phyloP scores from a whole-genome alignment of 2,113 vertebrate genomes.

The Labrus mixtus region DNA sequence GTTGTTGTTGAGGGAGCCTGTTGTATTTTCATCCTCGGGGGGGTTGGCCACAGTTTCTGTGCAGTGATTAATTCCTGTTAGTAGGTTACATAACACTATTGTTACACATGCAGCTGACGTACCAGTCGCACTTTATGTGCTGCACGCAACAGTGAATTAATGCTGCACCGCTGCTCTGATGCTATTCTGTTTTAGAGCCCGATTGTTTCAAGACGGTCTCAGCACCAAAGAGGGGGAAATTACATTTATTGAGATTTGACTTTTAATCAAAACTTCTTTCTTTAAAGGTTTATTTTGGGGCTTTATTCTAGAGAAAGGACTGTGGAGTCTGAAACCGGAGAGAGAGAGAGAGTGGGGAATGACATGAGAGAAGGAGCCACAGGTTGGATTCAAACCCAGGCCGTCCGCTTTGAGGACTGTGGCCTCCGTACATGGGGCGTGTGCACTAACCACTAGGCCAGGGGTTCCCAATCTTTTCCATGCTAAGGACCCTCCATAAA shows the following conservation, averaged over 20 bases:
- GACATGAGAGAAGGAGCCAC: no score
- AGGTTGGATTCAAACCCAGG: no score
- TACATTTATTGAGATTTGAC: no score
- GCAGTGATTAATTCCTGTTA: constrained; percentile 46
- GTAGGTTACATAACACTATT: constrained; percentile 55
- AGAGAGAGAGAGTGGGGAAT: no score
- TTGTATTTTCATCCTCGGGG: constrained; percentile 19
- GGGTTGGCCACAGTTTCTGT: constrained; percentile 25
- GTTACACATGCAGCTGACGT: constrained; percentile 44
- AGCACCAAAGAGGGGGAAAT: neutral
- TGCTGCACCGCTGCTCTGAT: constrained; percentile 22
- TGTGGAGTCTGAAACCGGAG: no score
- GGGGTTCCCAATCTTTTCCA: no score
- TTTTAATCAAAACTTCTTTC: neutral
- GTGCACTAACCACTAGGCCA: no score
- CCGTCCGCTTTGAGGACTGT: no score
- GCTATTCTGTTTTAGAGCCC: neutral
- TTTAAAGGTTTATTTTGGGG: no score
- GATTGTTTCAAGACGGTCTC: neutral
- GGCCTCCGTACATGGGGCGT: no score
- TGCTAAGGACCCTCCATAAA: no score
- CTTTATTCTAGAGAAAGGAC: no score
- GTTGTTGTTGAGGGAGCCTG: constrained; percentile 6
- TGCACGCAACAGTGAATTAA: constrained; percentile 31
- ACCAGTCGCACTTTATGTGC: constrained; percentile 21